Conservation (phyloP, 2,888 invertebrate genomes). For the Disparrhopalites patrizii region DNA sequence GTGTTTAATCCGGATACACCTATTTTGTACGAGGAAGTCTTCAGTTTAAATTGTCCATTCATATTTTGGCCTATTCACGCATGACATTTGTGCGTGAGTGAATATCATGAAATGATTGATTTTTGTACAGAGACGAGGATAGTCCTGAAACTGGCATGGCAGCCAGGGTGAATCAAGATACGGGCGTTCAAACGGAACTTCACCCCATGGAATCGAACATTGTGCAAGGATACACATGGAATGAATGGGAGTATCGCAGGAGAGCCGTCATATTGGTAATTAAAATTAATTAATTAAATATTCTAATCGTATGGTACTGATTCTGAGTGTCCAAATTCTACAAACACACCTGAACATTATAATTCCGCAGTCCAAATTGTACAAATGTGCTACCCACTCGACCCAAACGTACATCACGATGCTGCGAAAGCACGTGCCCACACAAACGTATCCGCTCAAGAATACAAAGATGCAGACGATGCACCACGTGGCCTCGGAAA, state of each 20-base stretch:
- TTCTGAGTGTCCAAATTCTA: too few relatives aligned
- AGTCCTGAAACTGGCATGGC: conserved; percentile 1
- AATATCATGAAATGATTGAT: background rate
- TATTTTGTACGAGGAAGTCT: background rate
- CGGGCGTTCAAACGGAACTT: conserved; percentile 39
- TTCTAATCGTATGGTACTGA: too few relatives aligned
- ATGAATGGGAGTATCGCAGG: conserved; percentile 45
- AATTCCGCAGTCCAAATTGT: conserved; percentile 35
- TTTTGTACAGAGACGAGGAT: background rate
- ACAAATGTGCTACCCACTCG: conserved; percentile 42
- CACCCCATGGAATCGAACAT: conserved; percentile 41
- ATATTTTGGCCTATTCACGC: background rate
- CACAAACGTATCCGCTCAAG: conserved; percentile 35
- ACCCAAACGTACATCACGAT: conserved; percentile 42
- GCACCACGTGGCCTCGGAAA: conserved; percentile 27
- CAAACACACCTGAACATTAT: too few relatives aligned
- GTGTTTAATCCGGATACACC: conserved; percentile 30
- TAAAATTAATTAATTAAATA: background rate
- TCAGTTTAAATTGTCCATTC: background rate
- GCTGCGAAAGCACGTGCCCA: conserved; percentile 23
- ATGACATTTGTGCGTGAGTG: background rate
- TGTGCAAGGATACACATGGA: conserved; percentile 40
- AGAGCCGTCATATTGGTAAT: conserved; percentile 42
- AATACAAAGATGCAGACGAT: conserved; percentile 37
- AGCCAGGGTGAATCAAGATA: conserved; percentile 13